Evolutionary conservation across 2,113 vertebrate genomes (phyloP).

Genomic region (Trichechus manatus): DNA sequence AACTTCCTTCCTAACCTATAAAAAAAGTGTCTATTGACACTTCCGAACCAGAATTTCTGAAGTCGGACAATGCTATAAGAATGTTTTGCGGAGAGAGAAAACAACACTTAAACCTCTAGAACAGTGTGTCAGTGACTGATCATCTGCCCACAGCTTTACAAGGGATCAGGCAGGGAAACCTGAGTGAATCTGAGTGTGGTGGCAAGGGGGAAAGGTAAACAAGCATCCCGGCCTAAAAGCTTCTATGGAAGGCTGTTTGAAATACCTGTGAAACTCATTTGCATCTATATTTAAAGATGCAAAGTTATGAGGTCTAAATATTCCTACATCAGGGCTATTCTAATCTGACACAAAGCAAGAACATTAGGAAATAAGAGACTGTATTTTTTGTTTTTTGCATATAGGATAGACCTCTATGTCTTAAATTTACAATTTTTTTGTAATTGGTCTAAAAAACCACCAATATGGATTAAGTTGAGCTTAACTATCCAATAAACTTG

Average conservation of each 20-base stretch:
- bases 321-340: background rate
- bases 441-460: background rate
- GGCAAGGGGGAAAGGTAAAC: background rate
- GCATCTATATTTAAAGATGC: background rate
- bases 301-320: background rate
- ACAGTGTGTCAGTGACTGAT: background rate
- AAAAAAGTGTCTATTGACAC: background rate
- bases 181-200: background rate
- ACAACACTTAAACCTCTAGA: background rate
- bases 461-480: background rate
- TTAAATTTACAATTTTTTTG: background rate
- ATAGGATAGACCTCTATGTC: background rate
- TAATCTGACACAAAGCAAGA: background rate
- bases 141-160: background rate
- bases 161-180: background rate
- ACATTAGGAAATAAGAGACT: background rate
- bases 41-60: conserved; percentile 18
- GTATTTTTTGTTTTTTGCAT: background rate
- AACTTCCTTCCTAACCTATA: background rate
- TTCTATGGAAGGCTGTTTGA: background rate
- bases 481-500: background rate
- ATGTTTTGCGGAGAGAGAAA: background rate
- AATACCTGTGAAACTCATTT: background rate
- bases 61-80: background rate
- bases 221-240: background rate